These are phyloP conservation scores for Caenorhabditis virilis DNA, from an alignment of 2,888 invertebrate species.

Conservation along the genomic window DNA sequence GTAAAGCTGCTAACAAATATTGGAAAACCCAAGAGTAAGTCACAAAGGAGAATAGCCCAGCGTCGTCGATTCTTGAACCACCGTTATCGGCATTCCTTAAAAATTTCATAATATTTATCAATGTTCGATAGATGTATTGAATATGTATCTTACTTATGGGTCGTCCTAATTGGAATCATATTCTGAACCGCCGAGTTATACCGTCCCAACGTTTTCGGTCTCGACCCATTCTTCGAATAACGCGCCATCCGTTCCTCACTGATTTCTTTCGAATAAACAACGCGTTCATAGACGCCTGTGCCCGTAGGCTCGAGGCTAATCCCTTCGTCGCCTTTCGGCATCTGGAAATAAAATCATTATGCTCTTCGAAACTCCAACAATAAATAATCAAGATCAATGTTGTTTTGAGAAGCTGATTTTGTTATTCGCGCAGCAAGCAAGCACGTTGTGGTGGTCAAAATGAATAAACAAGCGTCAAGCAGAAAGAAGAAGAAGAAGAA, in stretches of 20 bases:
- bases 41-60: slow-evolving; percentile 70
- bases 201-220: slow-evolving; percentile 16
- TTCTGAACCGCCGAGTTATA: slow-evolving; percentile 24
- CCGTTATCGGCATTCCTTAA: slow-evolving; percentile 31
- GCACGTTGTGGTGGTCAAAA: not conserved
- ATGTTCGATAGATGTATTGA: not conserved
- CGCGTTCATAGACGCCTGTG: slow-evolving; percentile 36
- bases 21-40: slow-evolving; percentile 70
- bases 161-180: slow-evolving; percentile 26
- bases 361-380: too few species aligned
- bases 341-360: slow-evolving; percentile 23
- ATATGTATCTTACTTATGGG: slow-evolving; percentile 11
- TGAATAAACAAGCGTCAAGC: not conserved
- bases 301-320: slow-evolving; percentile 15
- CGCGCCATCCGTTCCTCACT: slow-evolving; percentile 1
- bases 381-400: too few species aligned
- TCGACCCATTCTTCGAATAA: slow-evolving; percentile 5
- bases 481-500: not conserved
- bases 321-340: slow-evolving; percentile 26
- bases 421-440: too few species aligned
- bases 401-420: not conserved
- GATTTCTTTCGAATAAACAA: slow-evolving; percentile 32
- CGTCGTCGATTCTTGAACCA: slow-evolving; percentile 65
- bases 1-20: slow-evolving; percentile 68
- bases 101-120: not conserved